phyloP scores from a whole-genome alignment of 2,797 vertebrate species.

The Pyrocephalus nanus region DNA sequence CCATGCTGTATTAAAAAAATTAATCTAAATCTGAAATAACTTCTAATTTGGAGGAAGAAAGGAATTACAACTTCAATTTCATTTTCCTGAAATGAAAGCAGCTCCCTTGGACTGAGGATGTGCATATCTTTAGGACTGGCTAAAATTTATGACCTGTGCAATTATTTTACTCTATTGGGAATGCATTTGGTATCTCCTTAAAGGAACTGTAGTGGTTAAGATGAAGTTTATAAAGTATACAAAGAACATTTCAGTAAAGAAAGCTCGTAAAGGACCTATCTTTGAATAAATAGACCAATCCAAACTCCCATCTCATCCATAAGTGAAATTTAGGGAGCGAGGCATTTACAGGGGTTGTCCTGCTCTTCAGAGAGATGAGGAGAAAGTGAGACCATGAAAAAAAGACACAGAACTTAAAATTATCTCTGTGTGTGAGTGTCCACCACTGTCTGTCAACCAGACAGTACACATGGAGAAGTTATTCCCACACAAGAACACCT shows the following conservation, averaged over 20 bases:
- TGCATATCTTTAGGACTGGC: background rate
- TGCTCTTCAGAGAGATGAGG: background rate
- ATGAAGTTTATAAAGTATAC: conserved; percentile 44
- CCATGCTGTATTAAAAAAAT: background rate
- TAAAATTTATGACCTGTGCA: background rate
- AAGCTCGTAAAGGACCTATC: background rate
- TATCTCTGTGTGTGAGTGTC: background rate
- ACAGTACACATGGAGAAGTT: background rate
- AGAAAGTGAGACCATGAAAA: background rate
- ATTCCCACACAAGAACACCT: background rate
- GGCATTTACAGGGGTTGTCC: background rate
- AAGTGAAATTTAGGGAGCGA: background rate
- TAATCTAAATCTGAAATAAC: conserved; percentile 15
- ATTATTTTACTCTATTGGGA: conserved; percentile 19
- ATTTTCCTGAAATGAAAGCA: conserved; percentile 35
- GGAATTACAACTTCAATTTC: conserved; percentile 46
- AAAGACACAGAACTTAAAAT: background rate
- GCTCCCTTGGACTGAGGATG: background rate
- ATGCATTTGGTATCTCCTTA: conserved; percentile 2
- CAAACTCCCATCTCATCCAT: background rate
- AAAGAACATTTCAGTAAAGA: conserved; percentile 9
- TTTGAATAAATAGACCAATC: background rate
- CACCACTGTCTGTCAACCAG: too few species aligned
- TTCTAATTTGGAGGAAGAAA: conserved; percentile 10
- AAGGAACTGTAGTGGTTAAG: conserved; percentile 12